Base-by-base conservation (phyloP, 2,113 vertebrate species). In the Ciconia maguari region DNA sequence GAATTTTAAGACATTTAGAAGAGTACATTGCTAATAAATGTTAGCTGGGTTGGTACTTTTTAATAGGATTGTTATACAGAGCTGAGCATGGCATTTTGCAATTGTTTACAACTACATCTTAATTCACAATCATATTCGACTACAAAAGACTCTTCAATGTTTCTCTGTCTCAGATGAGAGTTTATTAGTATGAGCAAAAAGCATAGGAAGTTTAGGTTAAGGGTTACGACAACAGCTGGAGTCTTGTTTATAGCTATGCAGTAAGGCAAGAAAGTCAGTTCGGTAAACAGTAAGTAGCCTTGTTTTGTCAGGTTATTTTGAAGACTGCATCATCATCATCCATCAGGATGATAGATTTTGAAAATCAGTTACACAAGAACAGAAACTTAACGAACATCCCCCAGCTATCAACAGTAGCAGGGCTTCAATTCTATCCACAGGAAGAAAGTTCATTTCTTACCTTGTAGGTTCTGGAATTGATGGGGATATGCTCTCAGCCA, bases 361-460 rank as follows among this genome's bases (percentile, higher is more conserved):
- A 68, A 54, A 69, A 78, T 18, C 54, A 68, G 38, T 58, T n/a
- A 22, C 22, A 25, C 21, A 16, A 8, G 7, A 70, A 36, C 3
- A 74, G 18, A 71, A 69, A 20, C 20, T 8, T 7, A 51, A 34
- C 1, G 1, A 42, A 54, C 25, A 36, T 4, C 4, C 12, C 21
- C 6, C 52, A 64, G 0, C 9, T 18, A 11, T 7, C 68, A 83
- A 5, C 60, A 93, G 44, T 70, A 93, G 26, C 65, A 77, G 29
- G 71, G 51, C 41, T 75, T 54, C 26, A 11, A 3, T 36, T 22
- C 17, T 25, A 7, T 22, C 61, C 36, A 6, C 24, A 24, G 49
- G 60, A 48, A 49, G 36, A 34, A 61, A 16, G 7, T n/a, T 48
- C 3, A 2, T 41, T 46, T 79, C 96, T 79, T 97, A 98, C 98